These are phyloP conservation scores for Acyrthosiphon pisum DNA, from an alignment of 1,140 invertebrate species.

Conservation along the genomic window DNA sequence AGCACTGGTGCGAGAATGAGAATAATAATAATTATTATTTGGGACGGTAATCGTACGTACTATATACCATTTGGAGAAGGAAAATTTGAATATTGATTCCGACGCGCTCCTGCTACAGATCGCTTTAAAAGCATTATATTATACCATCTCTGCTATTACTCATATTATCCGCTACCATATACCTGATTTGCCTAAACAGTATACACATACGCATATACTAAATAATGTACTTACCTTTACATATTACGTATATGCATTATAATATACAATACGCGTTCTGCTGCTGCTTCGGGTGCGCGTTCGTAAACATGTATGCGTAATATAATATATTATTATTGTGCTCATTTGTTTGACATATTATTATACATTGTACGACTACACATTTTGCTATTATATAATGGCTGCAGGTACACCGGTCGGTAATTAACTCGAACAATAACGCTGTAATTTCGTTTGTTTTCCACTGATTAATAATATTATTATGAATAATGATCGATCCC, in stretches of 20 bases:
- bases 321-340: neutral
- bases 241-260: neutral
- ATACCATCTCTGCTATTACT: neutral
- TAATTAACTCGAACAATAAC: conserved; percentile 44
- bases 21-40: neutral
- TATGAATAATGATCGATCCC: neutral
- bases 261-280: neutral
- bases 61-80: neutral
- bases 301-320: neutral
- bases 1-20: neutral
- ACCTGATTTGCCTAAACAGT: too few relatives aligned
- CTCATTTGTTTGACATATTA: neutral
- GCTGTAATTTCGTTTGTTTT: conserved; percentile 38
- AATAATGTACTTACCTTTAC: too few relatives aligned
- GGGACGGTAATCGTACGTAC: too few relatives aligned
- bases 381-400: neutral
- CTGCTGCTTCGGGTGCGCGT: neutral
- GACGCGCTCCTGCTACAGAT: neutral
- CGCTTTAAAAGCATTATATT: neutral
- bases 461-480: conserved; percentile 13
- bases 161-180: neutral
- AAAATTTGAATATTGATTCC: neutral
- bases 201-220: too few relatives aligned
- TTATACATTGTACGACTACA: neutral
- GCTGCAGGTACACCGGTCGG: neutral